Evolutionary conservation across 2,888 invertebrate genomes (phyloP).

Genomic region (Pogonocherus hispidulus): DNA sequence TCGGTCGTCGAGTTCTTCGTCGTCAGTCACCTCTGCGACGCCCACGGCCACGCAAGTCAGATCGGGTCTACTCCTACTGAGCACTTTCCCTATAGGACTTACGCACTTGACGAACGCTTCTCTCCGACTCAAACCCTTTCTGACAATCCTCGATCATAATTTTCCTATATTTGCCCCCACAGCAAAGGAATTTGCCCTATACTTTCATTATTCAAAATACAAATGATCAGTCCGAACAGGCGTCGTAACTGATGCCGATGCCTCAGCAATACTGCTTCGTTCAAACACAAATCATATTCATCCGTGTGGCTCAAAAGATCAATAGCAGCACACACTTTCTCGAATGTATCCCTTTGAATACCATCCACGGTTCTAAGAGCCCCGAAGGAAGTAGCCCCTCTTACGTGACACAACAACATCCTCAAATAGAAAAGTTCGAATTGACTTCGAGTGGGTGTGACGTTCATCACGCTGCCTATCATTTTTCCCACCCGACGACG

Average conservation of each 20-base stretch:
- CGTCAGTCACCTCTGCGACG: not conserved
- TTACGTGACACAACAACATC: not conserved
- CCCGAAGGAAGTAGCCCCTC: not conserved
- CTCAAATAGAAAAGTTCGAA: not conserved
- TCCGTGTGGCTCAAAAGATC: not conserved
- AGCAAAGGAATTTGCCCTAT: not conserved
- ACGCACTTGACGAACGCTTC: not conserved
- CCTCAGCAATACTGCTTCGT: not conserved
- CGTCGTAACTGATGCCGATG: not conserved
- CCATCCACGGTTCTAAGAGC: not conserved
- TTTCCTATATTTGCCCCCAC: not conserved
- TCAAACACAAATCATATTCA: not conserved
- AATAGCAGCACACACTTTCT: not conserved
- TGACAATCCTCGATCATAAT: not conserved
- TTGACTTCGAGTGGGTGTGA: not conserved
- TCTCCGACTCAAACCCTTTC: not conserved
- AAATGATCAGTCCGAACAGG: not conserved
- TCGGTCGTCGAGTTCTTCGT: not conserved
- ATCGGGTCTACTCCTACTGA: not conserved
- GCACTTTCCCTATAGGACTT: not conserved
- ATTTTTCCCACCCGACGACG: no score
- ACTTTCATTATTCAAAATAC: not conserved
- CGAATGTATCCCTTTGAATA: not conserved
- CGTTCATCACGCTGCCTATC: not conserved
- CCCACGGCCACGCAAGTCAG: not conserved